phyloP scores from a whole-genome alignment of 2,888 invertebrate genomes.

The Phortica okadai region DNA sequence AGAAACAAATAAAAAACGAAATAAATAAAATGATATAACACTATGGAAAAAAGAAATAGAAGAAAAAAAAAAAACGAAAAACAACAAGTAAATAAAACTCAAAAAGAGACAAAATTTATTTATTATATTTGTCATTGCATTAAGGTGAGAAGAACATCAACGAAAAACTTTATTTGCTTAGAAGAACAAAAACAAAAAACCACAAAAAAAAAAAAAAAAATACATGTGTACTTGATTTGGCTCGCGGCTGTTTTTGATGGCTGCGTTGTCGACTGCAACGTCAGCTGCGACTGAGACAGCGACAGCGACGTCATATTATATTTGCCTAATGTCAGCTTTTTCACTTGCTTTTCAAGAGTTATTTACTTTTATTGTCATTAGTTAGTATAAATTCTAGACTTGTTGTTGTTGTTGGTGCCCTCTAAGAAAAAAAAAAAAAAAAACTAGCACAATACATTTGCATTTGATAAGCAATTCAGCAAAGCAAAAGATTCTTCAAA shows the following conservation, averaged over 20 bases:
- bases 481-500: neutral
- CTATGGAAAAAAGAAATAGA: neutral
- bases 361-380: neutral
- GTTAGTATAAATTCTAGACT: neutral
- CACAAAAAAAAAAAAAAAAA: neutral
- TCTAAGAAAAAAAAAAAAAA: neutral
- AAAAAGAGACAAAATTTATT: neutral
- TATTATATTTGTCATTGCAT: neutral
- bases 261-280: neutral
- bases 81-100: neutral
- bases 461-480: slow-evolving; percentile 16
- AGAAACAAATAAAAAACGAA: neutral
- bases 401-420: neutral
- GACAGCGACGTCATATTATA: neutral
- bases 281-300: neutral
- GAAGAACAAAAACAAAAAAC: neutral
- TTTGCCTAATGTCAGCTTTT: neutral
- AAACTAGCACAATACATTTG: slow-evolving; percentile 10
- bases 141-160: neutral
- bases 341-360: neutral
- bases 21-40: neutral
- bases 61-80: neutral
- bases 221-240: neutral
- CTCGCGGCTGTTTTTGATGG: neutral
- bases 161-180: too few species aligned